phyloP scores from a whole-genome alignment of 2,113 vertebrate species.

The Rana temporaria region DNA sequence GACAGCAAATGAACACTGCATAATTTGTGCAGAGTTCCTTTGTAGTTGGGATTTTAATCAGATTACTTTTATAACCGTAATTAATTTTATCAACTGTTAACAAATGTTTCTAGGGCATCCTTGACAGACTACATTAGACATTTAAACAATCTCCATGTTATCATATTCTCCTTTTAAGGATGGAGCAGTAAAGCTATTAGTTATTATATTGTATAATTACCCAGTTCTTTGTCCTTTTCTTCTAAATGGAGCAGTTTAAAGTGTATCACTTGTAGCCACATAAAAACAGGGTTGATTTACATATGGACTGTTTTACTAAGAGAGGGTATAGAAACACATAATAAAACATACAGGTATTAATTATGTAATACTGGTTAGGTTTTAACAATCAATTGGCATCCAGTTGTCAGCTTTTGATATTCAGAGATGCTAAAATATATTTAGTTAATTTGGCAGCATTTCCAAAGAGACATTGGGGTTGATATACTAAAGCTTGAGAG shows the following conservation, averaged over 20 bases:
- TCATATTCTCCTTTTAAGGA: not conserved
- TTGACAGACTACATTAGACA: constrained; percentile 15
- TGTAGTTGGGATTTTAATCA: constrained; percentile 24
- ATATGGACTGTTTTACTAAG: too few species aligned
- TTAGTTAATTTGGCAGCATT: too few species aligned
- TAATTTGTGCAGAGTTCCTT: constrained; percentile 25
- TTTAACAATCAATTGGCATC: too few species aligned
- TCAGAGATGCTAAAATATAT: too few species aligned
- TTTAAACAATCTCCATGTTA: not conserved
- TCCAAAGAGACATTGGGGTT: too few species aligned
- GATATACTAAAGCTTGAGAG: too few species aligned
- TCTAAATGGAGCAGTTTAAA: not conserved
- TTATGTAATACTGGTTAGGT: too few species aligned
- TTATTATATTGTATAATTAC: not conserved
- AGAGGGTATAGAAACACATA: too few species aligned
- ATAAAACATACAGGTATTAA: too few species aligned
- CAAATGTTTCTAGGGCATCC: constrained; percentile 24
- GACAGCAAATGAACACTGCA: constrained; percentile 26
- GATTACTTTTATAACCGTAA: constrained; percentile 37
- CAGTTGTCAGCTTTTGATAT: too few species aligned
- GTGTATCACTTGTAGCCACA: not conserved
- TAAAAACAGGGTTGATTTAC: not conserved
- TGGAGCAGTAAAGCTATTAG: not conserved
- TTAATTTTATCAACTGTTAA: constrained; percentile 40
- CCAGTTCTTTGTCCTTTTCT: not conserved